A percentile compares a stretch with the other conserved stretches of the same genome.
phyloP scores from a whole-genome alignment of 1,140 invertebrate genomes.

The Pogonomyrmex barbatus region DNA sequence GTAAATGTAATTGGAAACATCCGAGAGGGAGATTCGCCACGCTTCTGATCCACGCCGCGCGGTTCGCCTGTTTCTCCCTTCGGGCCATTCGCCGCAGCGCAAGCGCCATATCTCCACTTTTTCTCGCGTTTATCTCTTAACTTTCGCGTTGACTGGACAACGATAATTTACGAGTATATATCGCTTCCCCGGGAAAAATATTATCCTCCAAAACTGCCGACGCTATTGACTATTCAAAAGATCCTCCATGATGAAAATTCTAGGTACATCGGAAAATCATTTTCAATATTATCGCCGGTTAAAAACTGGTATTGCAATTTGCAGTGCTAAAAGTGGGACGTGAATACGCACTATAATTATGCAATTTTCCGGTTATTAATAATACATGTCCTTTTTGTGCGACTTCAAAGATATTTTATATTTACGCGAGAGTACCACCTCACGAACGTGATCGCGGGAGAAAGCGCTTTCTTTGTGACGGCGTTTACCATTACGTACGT shows the following conservation, averaged over 20 bases:
- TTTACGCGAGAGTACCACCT: conserved; percentile 28
- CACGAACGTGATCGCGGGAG: not conserved
- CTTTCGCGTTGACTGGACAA: not conserved
- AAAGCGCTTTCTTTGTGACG: conserved; percentile 59
- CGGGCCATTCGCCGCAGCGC: conserved; percentile 22
- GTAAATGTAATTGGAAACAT: conserved; percentile 77
- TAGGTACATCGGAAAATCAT: not conserved
- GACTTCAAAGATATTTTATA: conserved; percentile 34
- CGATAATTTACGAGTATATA: not conserved
- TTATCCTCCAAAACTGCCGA: not conserved
- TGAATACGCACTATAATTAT: conserved; percentile 26
- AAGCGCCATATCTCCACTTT: conserved; percentile 57
- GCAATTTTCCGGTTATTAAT: conserved; percentile 27
- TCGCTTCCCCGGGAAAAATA: not conserved
- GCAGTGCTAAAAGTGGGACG: not conserved
- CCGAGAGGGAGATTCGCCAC: conserved; percentile 66
- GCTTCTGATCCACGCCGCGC: conserved; percentile 82
- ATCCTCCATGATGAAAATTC: not conserved
- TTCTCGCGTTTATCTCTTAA: conserved; percentile 63
- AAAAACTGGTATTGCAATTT: not conserved
- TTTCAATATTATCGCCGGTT: not conserved
- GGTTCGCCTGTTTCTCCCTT: conserved; percentile 44
- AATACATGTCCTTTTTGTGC: not conserved
- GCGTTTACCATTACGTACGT: conserved; percentile 60
- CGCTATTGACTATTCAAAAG: not conserved